Conservation (phyloP, 2,888 invertebrate genomes). For the Sepioteuthis lessoniana region DNA sequence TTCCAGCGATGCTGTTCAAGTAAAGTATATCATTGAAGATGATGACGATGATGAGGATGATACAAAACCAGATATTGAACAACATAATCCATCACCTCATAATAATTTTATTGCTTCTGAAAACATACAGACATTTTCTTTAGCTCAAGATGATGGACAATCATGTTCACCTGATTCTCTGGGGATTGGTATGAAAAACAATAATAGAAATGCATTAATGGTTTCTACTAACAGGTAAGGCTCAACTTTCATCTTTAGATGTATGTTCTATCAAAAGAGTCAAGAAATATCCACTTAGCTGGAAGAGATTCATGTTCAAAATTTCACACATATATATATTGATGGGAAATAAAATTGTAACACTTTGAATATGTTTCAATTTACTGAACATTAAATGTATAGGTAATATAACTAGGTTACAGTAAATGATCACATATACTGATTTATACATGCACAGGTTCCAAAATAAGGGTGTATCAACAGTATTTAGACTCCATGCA, state of each 20-base stretch:
- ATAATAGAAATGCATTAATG: neutral
- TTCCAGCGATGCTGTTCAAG: conserved; percentile 37
- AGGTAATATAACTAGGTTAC: no score
- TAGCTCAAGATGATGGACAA: neutral
- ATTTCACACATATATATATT: no score
- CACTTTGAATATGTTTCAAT: no score
- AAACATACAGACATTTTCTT: conserved; percentile 34
- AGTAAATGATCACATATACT: no score
- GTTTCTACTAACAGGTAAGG: neutral
- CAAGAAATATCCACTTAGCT: no score
- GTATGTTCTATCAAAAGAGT: no score
- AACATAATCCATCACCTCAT: neutral
- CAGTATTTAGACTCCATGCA: no score
- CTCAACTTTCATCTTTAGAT: neutral
- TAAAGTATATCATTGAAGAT: neutral
- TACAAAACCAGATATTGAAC: conserved; percentile 15
- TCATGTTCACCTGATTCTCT: conserved; percentile 44
- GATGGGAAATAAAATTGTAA: no score
- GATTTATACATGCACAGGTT: no score
- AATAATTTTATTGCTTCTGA: neutral
- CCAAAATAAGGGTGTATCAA: no score
- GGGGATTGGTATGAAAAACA: neutral
- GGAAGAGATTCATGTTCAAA: no score
- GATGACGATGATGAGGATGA: neutral
- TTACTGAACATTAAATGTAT: no score